These are phyloP conservation scores for Watsonalla binaria DNA, from an alignment of 2,888 invertebrate species.

Conservation along the genomic window DNA sequence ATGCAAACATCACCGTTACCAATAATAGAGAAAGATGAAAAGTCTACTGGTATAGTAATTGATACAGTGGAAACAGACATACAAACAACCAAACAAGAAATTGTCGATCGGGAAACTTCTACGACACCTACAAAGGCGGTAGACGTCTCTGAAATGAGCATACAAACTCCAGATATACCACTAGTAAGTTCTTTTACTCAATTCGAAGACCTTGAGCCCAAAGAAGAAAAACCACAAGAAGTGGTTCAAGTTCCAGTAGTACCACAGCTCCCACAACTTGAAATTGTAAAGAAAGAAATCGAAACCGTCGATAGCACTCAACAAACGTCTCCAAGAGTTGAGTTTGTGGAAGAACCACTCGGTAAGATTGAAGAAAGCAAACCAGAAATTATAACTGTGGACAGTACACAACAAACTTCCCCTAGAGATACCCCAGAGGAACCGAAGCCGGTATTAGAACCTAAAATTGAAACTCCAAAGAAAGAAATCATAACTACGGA, in stretches of 20 bases:
- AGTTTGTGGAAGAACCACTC: slow-evolving; percentile 18
- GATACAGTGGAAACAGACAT: slow-evolving; percentile 62
- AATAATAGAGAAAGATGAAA: slow-evolving; percentile 48
- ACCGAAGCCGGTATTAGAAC: slow-evolving; percentile 1
- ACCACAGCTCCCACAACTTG: slow-evolving; percentile 14
- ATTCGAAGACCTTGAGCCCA: slow-evolving; percentile 53
- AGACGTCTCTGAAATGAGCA: slow-evolving; percentile 50
- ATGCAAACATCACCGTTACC: slow-evolving; percentile 77
- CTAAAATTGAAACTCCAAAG: background rate
- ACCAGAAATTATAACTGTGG: slow-evolving; percentile 27
- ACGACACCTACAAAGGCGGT: slow-evolving; percentile 54
- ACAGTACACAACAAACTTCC: slow-evolving; percentile 49
- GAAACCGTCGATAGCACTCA: slow-evolving; percentile 40
- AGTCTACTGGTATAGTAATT: slow-evolving; percentile 55
- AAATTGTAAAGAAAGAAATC: slow-evolving; percentile 22
- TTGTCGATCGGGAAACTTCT: slow-evolving; percentile 57
- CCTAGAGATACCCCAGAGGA: slow-evolving; percentile 24
- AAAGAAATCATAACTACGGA: slow-evolving; percentile 17
- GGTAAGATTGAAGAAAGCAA: slow-evolving; percentile 21
- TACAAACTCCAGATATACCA: slow-evolving; percentile 60
- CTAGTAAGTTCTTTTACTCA: slow-evolving; percentile 62
- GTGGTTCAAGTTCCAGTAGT: slow-evolving; percentile 17
- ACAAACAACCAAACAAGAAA: slow-evolving; percentile 53
- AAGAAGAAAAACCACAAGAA: slow-evolving; percentile 12
- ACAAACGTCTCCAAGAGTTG: slow-evolving; percentile 39